phyloP scores from a whole-genome alignment of 2,113 vertebrate species.

The Engystomops pustulosus region DNA sequence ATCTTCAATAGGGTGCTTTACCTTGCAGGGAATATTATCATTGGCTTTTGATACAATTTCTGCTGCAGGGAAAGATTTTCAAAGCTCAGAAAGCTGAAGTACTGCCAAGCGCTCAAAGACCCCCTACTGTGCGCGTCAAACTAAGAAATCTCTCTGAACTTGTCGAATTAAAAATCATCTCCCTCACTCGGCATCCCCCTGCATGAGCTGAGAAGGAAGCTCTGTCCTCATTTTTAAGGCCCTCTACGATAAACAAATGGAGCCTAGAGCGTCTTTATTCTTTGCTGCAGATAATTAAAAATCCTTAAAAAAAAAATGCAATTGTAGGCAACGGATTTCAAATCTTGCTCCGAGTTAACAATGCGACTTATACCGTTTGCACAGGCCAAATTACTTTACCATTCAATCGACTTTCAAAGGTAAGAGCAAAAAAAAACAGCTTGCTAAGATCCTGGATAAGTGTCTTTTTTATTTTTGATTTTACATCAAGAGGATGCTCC shows the following conservation, averaged over 20 bases:
- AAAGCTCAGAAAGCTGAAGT: slow-evolving; percentile 89
- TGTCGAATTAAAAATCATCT: slow-evolving; percentile 95
- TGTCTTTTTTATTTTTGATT: slow-evolving; percentile 68
- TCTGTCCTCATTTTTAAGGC: slow-evolving; percentile 81
- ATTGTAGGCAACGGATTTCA: slow-evolving; percentile 79
- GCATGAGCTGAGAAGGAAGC: slow-evolving; percentile 84
- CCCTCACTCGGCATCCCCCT: slow-evolving; percentile 85
- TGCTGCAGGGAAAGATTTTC: slow-evolving; percentile 92
- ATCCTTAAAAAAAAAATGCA: slow-evolving; percentile 76
- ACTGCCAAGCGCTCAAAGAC: slow-evolving; percentile 89
- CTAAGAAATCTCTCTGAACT: slow-evolving; percentile 95
- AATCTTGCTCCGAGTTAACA: slow-evolving; percentile 74
- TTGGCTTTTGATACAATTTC: slow-evolving; percentile 94
- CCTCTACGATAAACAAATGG: slow-evolving; percentile 83
- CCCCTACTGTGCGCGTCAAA: slow-evolving; percentile 89
- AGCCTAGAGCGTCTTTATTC: slow-evolving; percentile 80
- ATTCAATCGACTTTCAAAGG: slow-evolving; percentile 71
- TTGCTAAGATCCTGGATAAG: slow-evolving; percentile 69
- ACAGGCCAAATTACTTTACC: slow-evolving; percentile 62
- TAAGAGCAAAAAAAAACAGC: slow-evolving; percentile 69
- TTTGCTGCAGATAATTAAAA: slow-evolving; percentile 83
- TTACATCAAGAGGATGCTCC: slow-evolving; percentile 73
- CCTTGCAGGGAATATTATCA: slow-evolving; percentile 91
- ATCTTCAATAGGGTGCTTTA: slow-evolving; percentile 87
- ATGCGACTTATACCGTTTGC: slow-evolving; percentile 68